Evolutionary conservation across 2,113 vertebrate genomes (phyloP), one percentile per base, ranked within the genome.

Genomic region (Collichthys lucidus): DNA sequence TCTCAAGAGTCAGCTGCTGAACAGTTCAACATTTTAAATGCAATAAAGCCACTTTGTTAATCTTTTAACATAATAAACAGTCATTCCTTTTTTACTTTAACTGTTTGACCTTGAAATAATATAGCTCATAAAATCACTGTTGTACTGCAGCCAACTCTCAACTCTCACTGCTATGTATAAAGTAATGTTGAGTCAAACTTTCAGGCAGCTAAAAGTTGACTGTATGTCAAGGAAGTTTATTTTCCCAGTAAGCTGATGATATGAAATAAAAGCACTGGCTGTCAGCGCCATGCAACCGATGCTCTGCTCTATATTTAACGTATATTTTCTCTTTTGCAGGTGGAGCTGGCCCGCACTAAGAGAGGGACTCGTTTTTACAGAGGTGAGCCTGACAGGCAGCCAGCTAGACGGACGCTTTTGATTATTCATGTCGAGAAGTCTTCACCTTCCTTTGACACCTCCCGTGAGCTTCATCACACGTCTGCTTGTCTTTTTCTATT

Each of bases 331-430:
- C 77, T 1, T 9, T 83, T 86, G 46, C 89, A 94, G 94, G 88
- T 86, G 52, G 62, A 79, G 71, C 88, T 87, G 47, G 63, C 74
- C 9, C 93, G 94, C 53, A 56, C 81, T 31, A 93, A 91, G 84
- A 89, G 94, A 92, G 94, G 94, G 12, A 91, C 92, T 61, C 93
- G 94, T 50, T 93, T 89, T 86, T 93, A 88, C 74, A 87, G 87
- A 94, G 93, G 94, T 95, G 89, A 94, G 94, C 86, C 86, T 67
- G 57, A 63, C 74, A 70, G 87, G 79, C 82, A 80, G 78, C 77
- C 91, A 64, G 35, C 88, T 50, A 91, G 90, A 90, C 74, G 90
- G 89, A 86, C 86, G 57, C 82, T 91, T 87, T 86, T 93, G 75
- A 83, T 93, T 89, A 59, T 93, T 91, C 92, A 89, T 91, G 77